Percentiles rank a stretch among this genome's conserved stretches.
Evolutionary conservation across 1,140 invertebrate species (phyloP).

Genomic region (Myzus persicae): DNA sequence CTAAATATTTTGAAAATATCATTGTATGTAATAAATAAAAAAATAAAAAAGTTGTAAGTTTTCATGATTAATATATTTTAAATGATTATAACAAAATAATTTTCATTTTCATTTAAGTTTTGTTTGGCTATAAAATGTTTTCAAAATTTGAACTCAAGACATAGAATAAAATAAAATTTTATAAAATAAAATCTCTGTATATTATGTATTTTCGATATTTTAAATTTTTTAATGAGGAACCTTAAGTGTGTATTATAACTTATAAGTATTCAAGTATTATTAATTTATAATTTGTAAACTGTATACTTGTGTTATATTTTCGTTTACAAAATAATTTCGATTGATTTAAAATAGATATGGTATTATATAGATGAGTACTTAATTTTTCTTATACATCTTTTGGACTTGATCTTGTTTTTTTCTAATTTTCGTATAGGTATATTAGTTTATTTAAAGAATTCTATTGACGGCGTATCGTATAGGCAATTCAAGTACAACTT

Average conservation of each 20-base stretch:
- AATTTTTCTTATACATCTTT: neutral
- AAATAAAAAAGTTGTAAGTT: neutral
- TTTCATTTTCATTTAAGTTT: no score
- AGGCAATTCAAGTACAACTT: slow-evolving; percentile 28
- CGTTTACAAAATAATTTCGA: no score
- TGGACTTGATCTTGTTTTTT: neutral
- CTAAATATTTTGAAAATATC: neutral
- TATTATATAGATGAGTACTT: neutral
- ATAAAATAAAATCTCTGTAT: no score
- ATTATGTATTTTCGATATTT: no score
- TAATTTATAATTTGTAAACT: no score
- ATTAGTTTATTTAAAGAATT: neutral
- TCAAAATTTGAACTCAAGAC: no score
- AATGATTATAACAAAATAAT: neutral
- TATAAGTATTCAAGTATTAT: no score
- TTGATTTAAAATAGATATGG: neutral
- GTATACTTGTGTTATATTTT: no score
- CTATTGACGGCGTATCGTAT: slow-evolving; percentile 25
- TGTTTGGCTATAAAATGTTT: no score
- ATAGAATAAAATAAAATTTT: no score
- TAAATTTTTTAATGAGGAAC: no score
- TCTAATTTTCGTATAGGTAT: neutral
- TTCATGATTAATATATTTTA: neutral
- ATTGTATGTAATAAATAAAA: neutral
- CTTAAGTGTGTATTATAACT: no score